Percentiles rank a stretch among this genome's conserved stretches.
phyloP scores from a whole-genome alignment of 2,888 invertebrate genomes.

The Spicauda simplicius region DNA sequence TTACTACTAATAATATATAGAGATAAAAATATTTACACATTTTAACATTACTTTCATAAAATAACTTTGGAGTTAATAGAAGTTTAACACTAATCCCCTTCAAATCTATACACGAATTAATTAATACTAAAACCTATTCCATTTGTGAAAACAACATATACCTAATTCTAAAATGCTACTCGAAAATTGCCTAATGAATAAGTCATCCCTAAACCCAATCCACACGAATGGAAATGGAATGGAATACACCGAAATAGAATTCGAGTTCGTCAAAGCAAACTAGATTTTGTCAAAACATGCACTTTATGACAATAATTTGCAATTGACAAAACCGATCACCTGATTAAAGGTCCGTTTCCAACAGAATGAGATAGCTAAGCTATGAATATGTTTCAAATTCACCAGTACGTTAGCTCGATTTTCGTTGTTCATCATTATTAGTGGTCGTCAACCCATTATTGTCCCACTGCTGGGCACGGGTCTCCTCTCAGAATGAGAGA shows the following conservation, averaged over 20 bases:
- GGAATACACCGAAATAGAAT: background rate
- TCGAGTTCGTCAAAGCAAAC: background rate
- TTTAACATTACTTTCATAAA: background rate
- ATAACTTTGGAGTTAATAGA: background rate
- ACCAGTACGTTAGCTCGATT: no score
- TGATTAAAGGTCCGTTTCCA: background rate
- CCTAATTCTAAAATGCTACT: background rate
- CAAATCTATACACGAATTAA: background rate
- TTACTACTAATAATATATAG: no score
- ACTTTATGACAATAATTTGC: background rate
- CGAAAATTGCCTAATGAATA: slow-evolving; percentile 13
- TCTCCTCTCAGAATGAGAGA: no score
- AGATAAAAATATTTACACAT: no score
- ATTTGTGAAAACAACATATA: slow-evolving; percentile 1
- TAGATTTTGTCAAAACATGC: background rate
- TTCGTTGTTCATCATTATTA: no score
- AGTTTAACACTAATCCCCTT: background rate
- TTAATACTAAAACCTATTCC: background rate
- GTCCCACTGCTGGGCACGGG: no score
- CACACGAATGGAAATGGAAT: slow-evolving; percentile 10
- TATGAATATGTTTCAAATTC: no score
- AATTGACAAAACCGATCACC: slow-evolving; percentile 24
- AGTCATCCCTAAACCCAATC: slow-evolving; percentile 4
- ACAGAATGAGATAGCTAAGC: no score
- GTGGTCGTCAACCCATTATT: no score